Evolutionary conservation across 2,113 vertebrate genomes (phyloP), one percentile per base, ranked within the genome.

Genomic region (Rousettus leschenaultii): DNA sequence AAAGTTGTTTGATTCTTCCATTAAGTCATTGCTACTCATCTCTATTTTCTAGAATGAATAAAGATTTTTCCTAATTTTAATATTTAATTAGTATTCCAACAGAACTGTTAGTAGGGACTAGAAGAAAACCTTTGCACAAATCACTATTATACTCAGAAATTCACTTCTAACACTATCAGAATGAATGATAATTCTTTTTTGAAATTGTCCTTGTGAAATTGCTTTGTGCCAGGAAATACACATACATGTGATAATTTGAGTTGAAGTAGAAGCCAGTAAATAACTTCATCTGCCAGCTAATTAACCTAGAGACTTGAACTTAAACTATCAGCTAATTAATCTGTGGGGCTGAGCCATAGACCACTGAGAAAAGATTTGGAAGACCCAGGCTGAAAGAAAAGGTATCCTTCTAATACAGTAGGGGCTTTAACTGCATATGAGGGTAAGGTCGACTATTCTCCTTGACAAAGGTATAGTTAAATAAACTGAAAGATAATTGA

Each of bases 281-380:
- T 80, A 89, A 95, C 89, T 92, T 85, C 51, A 89, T 51, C 51
- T 40, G 70, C 38, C 12, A 70, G 33, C 33, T 92, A 94, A 92
- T 96, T 94, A 89, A 86, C 51, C 30, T 38, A 13, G 6, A 86
- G 70, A 68, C 15, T 19, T 95, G 43, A 92, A 86, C 59, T 80
- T 75, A 53, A 86, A 48, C 53, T 66, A 4, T 59, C 14, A 75
- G 53, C 22, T 95, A 80, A 94, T 75, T 96, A 94, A 30, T 26
- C 16, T 70, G 6, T 51, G 35, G 33, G 26, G 8, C 48, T 80
- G 65, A 79, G n/a, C 14, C 4, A 2, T 18, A 74, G 55, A 59
- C n/a, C 3, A 8, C 5, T 57, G 38, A 57, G 18, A 57, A 94
- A 82, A 5, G 12, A 28, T 53, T 0, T 14, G 4, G 10, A 10